Conservation (phyloP, 2,113 vertebrate genomes). For the Uropsilus gracilis region DNA sequence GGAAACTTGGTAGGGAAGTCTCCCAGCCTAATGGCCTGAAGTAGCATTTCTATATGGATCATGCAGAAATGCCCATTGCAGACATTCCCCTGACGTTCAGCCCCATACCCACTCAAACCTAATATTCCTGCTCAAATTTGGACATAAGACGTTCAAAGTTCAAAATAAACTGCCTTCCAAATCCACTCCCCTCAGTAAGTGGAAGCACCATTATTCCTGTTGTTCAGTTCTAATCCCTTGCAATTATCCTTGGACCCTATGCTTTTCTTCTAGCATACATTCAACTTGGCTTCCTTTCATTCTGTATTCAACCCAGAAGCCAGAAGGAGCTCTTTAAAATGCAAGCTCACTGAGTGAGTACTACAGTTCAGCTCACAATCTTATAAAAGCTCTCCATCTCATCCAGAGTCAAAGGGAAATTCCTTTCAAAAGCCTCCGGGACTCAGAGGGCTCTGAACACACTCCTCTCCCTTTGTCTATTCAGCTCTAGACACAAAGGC, state of each 20-base stretch:
- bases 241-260: neutral
- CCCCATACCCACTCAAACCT: neutral
- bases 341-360: neutral
- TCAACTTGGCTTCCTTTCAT: neutral
- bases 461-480: neutral
- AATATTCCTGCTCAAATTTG: neutral
- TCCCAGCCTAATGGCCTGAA: neutral
- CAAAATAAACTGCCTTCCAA: neutral
- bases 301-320: neutral
- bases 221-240: neutral
- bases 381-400: neutral
- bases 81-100: neutral
- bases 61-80: neutral
- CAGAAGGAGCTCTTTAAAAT: neutral
- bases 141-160: neutral
- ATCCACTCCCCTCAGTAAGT: neutral
- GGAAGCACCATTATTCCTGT: neutral
- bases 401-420: neutral
- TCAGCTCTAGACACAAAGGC: neutral
- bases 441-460: neutral
- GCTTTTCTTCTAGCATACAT: neutral
- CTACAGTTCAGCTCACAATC: neutral
- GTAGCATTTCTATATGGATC: neutral
- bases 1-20: neutral
- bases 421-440: neutral